A percentile compares a stretch with the other conserved stretches of the same genome.
These are phyloP conservation scores for Sepioteuthis lessoniana DNA, from an alignment of 2,888 invertebrate genomes.

Conservation along the genomic window DNA sequence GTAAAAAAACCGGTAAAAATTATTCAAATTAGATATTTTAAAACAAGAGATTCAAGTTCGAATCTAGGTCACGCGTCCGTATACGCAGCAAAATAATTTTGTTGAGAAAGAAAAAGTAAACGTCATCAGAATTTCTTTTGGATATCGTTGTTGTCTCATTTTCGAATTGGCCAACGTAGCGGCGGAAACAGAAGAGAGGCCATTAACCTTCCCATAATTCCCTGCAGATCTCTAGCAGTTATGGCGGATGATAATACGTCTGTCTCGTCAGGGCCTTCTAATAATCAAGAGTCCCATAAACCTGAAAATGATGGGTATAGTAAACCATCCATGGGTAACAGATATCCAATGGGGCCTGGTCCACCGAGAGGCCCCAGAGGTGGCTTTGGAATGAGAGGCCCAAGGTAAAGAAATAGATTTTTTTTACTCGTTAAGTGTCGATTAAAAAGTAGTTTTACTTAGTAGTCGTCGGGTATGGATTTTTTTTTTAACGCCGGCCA, in stretches of 20 bases:
- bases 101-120: no score
- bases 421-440: neutral
- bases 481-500: neutral
- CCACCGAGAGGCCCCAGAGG: constrained; percentile 46
- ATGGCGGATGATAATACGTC: constrained; percentile 48
- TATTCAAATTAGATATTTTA: no score
- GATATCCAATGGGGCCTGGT: constrained; percentile 43
- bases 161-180: no score
- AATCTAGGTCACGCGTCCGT: no score
- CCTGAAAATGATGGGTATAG: constrained; percentile 45
- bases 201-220: constrained; percentile 37
- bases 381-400: constrained; percentile 47
- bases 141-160: no score
- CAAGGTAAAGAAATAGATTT: neutral
- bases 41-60: no score
- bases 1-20: no score
- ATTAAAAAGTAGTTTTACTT: neutral
- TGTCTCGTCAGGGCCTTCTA: neutral
- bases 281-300: constrained; percentile 39
- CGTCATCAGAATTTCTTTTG: no score
- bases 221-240: neutral
- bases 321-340: constrained; percentile 38
- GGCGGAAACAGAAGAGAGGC: no score
- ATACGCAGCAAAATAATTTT: no score
- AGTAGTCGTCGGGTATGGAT: neutral